phyloP scores from a whole-genome alignment of 2,113 vertebrate genomes.

The Calonectris borealis region DNA sequence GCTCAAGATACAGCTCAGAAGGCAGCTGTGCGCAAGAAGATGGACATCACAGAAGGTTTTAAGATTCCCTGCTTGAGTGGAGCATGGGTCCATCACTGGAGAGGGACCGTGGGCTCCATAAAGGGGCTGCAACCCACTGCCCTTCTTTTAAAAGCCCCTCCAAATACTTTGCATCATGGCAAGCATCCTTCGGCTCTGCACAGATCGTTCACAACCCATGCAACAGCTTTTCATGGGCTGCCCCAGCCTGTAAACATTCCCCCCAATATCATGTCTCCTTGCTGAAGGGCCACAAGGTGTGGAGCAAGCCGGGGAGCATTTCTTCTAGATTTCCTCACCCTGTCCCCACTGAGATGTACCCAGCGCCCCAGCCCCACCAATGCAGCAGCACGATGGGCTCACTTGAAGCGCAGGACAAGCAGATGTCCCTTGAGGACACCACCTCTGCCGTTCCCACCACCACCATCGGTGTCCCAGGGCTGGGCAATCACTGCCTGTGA shows the following conservation, averaged over 20 bases:
- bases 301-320: neutral
- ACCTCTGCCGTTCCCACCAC: neutral
- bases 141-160: neutral
- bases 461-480: neutral
- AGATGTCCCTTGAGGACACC: neutral
- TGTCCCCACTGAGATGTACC: fast-evolving
- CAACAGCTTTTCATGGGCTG: neutral
- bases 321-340: neutral
- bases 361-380: fast-evolving
- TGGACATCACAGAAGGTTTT: neutral
- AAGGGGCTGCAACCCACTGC: neutral
- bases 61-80: neutral
- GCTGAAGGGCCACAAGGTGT: neutral
- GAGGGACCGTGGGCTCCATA: fast-evolving
- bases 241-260: neutral
- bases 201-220: neutral
- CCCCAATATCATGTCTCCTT: fast-evolving
- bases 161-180: neutral
- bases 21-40: neutral
- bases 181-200: neutral
- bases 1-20: neutral
- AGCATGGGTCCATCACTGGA: neutral
- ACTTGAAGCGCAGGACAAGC: neutral
- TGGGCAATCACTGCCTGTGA: neutral
- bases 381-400: neutral